Base-by-base conservation (phyloP, 2,888 invertebrate genomes). In the Drosophila basisetae region DNA sequence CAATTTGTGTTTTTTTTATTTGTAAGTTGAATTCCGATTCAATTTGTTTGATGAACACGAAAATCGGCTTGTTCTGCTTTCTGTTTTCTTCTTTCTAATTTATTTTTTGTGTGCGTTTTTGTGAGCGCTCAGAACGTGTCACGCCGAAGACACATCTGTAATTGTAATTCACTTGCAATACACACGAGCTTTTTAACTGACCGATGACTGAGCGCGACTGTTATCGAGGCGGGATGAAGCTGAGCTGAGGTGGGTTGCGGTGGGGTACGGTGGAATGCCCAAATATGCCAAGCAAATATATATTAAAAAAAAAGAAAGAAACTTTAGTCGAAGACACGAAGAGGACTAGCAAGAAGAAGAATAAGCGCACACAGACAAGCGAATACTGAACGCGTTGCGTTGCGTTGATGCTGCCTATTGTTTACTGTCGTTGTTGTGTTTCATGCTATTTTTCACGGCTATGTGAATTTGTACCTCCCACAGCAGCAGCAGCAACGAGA, bases 401-500 rank as follows among this genome's bases (percentile, higher is more conserved):
- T 71, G 77, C 60, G 60, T 59, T 71, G 62, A 61, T 84, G 73
- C 76, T 89, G 76, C 64, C 76, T 84, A 73, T 88, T 90, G 83
- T 82, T 84, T 82, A 82, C 88, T 82, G 88, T 84, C 76, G 85
- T 83, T 82, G 79, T 88, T 90, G 85, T 85, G 83, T 79, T 79
- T 74, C 80, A 67, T 69, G 83, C 37, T 79, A 79, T 82, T 82
- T 79, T 79, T 79, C 83, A 79, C 80, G 79, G 79, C 79, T 79
- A 79, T 79, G 55, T 82, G 83, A 82, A 79, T 79, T 84, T 83
- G 83, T 90, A 90, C 89, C 89, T 90, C 83, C 83, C 90, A 85
- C 89, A 85, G 86, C 84, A 82, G 80, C 73, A 79, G 76, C 62
- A 68, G 52, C 25, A 28, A 5, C 28, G 47, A 47, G 30, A 59